Conservation (phyloP, 2,797 vertebrate genomes). For the Brachyrhaphis roseni region DNA sequence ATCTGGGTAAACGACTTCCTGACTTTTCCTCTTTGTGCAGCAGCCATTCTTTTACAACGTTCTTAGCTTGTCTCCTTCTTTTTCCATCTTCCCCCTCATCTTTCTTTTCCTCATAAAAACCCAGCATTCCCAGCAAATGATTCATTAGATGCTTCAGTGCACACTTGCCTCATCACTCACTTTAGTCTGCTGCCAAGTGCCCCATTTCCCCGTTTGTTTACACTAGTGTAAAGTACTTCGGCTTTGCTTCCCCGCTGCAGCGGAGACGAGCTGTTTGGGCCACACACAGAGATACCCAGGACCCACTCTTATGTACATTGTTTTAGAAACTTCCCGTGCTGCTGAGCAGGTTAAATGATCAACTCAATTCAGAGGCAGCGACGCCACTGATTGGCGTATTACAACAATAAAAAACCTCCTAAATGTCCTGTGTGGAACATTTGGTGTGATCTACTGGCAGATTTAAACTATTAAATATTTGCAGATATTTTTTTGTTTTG, state of each 20-base stretch:
- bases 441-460: neutral
- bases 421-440: neutral
- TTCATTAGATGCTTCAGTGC: conserved; percentile 80
- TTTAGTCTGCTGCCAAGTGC: conserved; percentile 77
- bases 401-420: neutral
- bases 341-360: conserved; percentile 50
- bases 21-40: conserved; percentile 43
- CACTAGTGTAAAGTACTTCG: conserved; percentile 70
- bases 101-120: conserved; percentile 75
- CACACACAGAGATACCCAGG: conserved; percentile 76
- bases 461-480: neutral
- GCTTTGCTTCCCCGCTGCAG: conserved; percentile 65
- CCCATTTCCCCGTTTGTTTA: conserved; percentile 81
- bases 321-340: conserved; percentile 50
- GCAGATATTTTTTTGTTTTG: neutral
- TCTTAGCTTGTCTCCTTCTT: conserved; percentile 51
- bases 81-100: conserved; percentile 61
- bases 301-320: conserved; percentile 54
- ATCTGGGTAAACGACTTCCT: conserved; percentile 21
- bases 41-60: conserved; percentile 24
- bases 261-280: conserved; percentile 59
- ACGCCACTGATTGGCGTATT: conserved; percentile 31
- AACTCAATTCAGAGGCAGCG: conserved; percentile 39
- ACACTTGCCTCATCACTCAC: conserved; percentile 80
- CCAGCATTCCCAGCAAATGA: conserved; percentile 74